phyloP scores from a whole-genome alignment of 2,113 vertebrate genomes.

The Gobiocypris rarus region DNA sequence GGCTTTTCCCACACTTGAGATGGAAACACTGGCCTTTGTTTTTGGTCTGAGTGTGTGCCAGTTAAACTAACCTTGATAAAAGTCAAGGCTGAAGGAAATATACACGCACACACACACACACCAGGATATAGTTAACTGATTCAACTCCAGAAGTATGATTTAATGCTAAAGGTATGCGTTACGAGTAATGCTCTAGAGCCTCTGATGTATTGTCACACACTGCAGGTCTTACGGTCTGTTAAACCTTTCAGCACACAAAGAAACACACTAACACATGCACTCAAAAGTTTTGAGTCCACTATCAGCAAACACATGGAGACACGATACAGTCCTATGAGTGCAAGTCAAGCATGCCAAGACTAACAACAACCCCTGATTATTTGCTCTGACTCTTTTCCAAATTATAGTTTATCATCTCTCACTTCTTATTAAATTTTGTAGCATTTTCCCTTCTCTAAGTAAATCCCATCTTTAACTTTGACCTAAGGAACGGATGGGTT shows the following conservation, averaged over 20 bases:
- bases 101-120: constrained; percentile 15
- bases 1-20: constrained; percentile 32
- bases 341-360: constrained; percentile 22
- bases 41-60: neutral
- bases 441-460: neutral
- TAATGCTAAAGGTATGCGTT: constrained; percentile 42
- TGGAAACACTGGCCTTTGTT: constrained; percentile 36
- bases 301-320: neutral
- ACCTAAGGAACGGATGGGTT: neutral
- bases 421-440: constrained; percentile 9
- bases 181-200: neutral
- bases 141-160: constrained; percentile 44
- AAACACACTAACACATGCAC: neutral
- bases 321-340: neutral
- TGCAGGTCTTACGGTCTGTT: neutral
- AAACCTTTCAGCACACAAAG: neutral
- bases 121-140: constrained; percentile 30
- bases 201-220: constrained; percentile 19
- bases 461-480: constrained; percentile 21
- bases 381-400: constrained; percentile 4
- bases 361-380: constrained; percentile 46
- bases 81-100: constrained; percentile 35
- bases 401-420: constrained; percentile 13
- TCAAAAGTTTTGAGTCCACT: neutral
- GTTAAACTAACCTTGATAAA: constrained; percentile 33